Evolutionary conservation across 2,113 vertebrate species (phyloP).

Genomic region (Sebastes fasciatus): DNA sequence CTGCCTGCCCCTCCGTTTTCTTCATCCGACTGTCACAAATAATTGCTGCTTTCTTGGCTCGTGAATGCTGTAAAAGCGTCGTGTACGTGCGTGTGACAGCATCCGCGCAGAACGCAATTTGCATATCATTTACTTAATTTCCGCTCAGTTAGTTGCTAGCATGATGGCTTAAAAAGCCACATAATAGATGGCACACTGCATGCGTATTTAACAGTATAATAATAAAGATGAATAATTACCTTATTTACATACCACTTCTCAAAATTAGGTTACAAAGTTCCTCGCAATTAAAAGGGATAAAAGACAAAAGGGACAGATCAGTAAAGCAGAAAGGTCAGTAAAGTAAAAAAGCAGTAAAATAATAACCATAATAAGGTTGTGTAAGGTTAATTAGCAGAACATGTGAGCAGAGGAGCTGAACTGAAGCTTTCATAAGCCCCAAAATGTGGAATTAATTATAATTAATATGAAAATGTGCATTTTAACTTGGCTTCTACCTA

Average conservation of each 20-base stretch:
- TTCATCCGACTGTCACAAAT: slow-evolving; percentile 60
- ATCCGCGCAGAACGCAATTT: slow-evolving; percentile 50
- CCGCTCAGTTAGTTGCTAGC: slow-evolving; percentile 41
- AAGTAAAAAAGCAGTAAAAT: slow-evolving; percentile 39
- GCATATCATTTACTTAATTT: slow-evolving; percentile 70
- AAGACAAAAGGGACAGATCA: slow-evolving; percentile 51
- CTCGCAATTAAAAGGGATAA: slow-evolving; percentile 47
- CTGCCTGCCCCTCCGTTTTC: slow-evolving; percentile 61
- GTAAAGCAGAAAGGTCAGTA: slow-evolving; percentile 62
- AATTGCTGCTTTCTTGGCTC: slow-evolving; percentile 55
- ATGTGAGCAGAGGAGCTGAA: slow-evolving; percentile 38
- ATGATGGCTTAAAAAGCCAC: slow-evolving; percentile 41
- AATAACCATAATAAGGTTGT: slow-evolving; percentile 49
- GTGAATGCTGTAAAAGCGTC: slow-evolving; percentile 49
- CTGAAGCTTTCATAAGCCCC: slow-evolving; percentile 16
- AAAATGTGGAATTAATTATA: slow-evolving; percentile 17
- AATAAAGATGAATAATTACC: slow-evolving; percentile 59
- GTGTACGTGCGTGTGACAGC: slow-evolving; percentile 42
- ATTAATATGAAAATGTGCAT: slow-evolving; percentile 28
- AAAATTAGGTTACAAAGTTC: slow-evolving; percentile 37
- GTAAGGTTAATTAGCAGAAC: slow-evolving; percentile 57
- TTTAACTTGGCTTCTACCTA: slow-evolving; percentile 1
- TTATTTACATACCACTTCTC: slow-evolving; percentile 52
- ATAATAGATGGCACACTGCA: slow-evolving; percentile 33
- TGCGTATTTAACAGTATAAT: slow-evolving; percentile 13